Base-by-base conservation (phyloP, 1,140 invertebrate species). In the Antheraea pernyi region DNA sequence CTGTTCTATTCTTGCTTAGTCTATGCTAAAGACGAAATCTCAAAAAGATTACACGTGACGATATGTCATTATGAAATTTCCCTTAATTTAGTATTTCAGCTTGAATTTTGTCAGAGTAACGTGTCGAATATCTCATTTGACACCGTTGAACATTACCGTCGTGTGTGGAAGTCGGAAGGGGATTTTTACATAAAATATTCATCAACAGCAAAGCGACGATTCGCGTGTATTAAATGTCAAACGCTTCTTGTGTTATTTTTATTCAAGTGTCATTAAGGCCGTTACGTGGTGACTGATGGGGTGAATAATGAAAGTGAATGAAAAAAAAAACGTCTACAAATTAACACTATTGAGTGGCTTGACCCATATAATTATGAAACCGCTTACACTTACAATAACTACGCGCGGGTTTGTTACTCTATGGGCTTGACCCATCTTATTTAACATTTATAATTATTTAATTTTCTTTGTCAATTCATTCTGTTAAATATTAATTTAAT, bases 101-200 rank as follows among this genome's bases (percentile, higher is more conserved):
- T 77, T 68, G 68, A 76, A 82, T 79, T 81, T 67, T 19, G 63
- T 65, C 69, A 70, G 76, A 79, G 81, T 76, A 78, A 76, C 73
- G 59, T 74, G 74, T 78, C 76, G 68, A 78, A 79, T 79, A 76
- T 79, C 76, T 81, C 73, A 76, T 81, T 82, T 78, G 63, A 75
- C 67, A 70, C 63, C 72, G 65, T 66, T 19, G 60, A 72, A 77
- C 67, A 79, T 79, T 75, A 76, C 71, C 19, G 19, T 67, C 19
- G 69, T 76, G 65, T 74, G 68, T 3, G 22, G 68, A 73, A 79
- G 71, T 73, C 71, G 60, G 60, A 62, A 63, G 53, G 46, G 46
- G 74, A 79, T 75, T 78, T 81, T 80, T 72, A 76, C 77, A 82
- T 82, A 80, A 82, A 82, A 84, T 85, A 83, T 82, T 83, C 78